phyloP scores from a whole-genome alignment of 2,797 vertebrate species.

The Staurois parvus region DNA sequence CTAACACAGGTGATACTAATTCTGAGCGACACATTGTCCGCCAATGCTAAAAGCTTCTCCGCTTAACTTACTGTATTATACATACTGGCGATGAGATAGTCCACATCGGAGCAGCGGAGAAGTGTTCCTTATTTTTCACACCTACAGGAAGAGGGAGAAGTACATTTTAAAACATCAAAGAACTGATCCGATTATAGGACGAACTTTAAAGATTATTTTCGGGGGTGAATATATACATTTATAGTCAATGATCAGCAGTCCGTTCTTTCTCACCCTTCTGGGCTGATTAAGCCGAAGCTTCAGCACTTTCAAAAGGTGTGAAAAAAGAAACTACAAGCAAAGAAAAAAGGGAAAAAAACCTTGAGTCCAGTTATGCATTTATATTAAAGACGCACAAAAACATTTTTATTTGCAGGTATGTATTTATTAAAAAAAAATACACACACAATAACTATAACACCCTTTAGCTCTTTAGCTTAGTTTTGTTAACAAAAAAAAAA shows the following conservation, averaged over 20 bases:
- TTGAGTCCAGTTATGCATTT: no score
- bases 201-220: not conserved
- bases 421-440: no score
- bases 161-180: not conserved
- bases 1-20: conserved; percentile 60
- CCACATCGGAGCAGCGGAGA: not conserved
- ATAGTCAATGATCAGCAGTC: not conserved
- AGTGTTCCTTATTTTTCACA: not conserved
- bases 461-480: no score
- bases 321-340: not conserved
- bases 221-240: not conserved
- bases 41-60: conserved; percentile 54
- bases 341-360: no score
- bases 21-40: conserved; percentile 34
- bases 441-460: no score
- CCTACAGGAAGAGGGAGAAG: not conserved
- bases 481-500: no score
- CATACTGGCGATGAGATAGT: not conserved
- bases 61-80: conserved; percentile 19
- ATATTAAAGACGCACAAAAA: no score
- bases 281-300: not conserved
- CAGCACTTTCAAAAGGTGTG: conserved; percentile 7
- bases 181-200: not conserved
- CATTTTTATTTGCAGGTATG: no score
- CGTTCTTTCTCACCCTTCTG: not conserved